Evolutionary conservation across 2,888 invertebrate species (phyloP).

Genomic region (Eulithis testata): DNA sequence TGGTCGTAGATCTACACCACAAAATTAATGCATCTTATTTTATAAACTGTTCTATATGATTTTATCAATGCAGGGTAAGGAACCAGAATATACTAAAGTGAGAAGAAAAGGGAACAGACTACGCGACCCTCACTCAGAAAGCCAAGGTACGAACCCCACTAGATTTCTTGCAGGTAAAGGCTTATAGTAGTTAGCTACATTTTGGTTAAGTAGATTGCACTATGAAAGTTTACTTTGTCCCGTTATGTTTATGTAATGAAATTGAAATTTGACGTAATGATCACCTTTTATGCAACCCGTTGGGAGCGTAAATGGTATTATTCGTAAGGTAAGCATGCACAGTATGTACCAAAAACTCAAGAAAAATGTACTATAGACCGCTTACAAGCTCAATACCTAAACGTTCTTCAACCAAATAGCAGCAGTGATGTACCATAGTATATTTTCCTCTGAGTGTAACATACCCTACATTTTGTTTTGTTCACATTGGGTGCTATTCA

Average conservation of each 20-base stretch:
- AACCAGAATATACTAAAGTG: constrained; percentile 93
- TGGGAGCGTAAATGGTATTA: constrained; percentile 83
- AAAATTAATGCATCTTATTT: neutral
- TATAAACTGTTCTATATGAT: neutral
- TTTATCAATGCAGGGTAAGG: constrained; percentile 85
- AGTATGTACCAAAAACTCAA: constrained; percentile 62
- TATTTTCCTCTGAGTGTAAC: constrained; percentile 30
- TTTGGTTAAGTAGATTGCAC: constrained; percentile 81
- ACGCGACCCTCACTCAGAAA: constrained; percentile 92
- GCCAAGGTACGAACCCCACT: constrained; percentile 86
- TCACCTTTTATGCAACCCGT: constrained; percentile 84
- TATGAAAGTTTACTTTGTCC: constrained; percentile 75
- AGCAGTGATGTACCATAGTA: constrained; percentile 6
- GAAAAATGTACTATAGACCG: constrained; percentile 26
- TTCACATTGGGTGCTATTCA: constrained; percentile 41
- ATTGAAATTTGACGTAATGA: constrained; percentile 80
- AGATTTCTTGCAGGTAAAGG: constrained; percentile 41
- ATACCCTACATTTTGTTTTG: constrained; percentile 38
- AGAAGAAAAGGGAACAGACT: constrained; percentile 92
- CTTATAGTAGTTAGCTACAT: constrained; percentile 79
- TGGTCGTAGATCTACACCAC: neutral
- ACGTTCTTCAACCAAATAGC: neutral
- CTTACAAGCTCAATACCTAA: neutral
- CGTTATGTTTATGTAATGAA: constrained; percentile 75
- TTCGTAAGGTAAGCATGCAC: constrained; percentile 83